phyloP scores from a whole-genome alignment of 2,113 vertebrate species.

The Corvus hawaiiensis region DNA sequence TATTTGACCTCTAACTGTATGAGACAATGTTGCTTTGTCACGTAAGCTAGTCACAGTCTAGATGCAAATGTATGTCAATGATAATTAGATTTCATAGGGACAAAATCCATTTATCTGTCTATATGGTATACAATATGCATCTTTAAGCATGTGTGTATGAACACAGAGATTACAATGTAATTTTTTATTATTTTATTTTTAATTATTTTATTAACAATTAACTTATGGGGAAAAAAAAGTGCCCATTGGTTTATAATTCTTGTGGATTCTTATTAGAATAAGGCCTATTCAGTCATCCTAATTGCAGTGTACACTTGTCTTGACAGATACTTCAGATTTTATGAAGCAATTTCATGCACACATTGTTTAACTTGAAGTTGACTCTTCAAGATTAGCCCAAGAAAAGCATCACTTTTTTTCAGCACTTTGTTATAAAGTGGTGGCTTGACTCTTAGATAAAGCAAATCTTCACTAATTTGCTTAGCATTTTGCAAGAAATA shows the following conservation, averaged over 20 bases:
- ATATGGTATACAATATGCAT: neutral
- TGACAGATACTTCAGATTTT: neutral
- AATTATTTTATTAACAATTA: neutral
- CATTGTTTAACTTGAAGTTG: neutral
- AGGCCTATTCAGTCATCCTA: neutral
- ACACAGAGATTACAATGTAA: neutral
- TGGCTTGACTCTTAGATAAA: neutral
- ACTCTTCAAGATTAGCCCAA: neutral
- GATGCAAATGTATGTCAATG: neutral
- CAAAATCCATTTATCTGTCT: neutral
- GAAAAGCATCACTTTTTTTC: neutral
- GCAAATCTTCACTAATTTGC: neutral
- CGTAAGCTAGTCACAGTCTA: neutral
- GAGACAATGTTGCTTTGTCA: neutral
- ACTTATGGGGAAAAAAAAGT: rapidly evolving
- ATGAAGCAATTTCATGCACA: neutral
- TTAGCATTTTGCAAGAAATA: neutral
- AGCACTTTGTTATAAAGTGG: neutral
- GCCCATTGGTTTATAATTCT: neutral
- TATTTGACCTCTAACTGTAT: neutral
- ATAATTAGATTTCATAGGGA: neutral
- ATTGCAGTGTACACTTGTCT: neutral
- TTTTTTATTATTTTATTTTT: neutral
- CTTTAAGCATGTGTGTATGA: neutral
- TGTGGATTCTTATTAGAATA: neutral